Conservation (phyloP, 2,888 invertebrate genomes). For the Uloborus plumipes region DNA sequence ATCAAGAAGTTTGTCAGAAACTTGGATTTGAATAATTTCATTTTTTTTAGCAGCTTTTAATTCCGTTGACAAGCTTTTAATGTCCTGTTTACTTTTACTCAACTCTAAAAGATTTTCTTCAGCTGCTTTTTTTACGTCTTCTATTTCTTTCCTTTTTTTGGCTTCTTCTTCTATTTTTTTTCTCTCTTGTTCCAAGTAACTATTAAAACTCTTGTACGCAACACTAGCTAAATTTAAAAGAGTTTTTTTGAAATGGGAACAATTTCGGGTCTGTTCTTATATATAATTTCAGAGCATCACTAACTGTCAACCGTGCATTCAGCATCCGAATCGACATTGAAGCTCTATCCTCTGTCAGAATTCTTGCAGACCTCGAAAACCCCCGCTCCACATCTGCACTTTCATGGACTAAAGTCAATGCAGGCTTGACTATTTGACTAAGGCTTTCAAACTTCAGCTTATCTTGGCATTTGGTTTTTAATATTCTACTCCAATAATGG, state of each 20-base stretch:
- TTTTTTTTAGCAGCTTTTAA: conserved; percentile 4
- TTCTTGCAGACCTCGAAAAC: conserved; percentile 7
- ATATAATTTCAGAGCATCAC: not conserved
- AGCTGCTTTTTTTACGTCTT: not conserved
- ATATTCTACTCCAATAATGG: no score
- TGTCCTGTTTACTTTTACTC: not conserved
- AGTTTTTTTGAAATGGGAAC: conserved; percentile 15
- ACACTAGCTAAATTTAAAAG: not conserved
- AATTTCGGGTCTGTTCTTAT: conserved; percentile 7
- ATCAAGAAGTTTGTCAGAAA: conserved; percentile 5
- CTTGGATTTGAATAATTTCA: conserved; percentile 1
- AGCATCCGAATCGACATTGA: conserved; percentile 19
- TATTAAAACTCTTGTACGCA: conserved; percentile 13
- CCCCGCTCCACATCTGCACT: conserved; percentile 29
- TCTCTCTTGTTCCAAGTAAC: conserved; percentile 2
- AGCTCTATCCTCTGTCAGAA: conserved; percentile 1
- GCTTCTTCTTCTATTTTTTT: not conserved
- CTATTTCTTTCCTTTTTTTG: not conserved
- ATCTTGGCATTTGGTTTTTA: no score
- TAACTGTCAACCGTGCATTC: conserved; percentile 1
- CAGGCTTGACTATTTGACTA: not conserved
- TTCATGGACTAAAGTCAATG: not conserved
- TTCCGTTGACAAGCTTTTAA: not conserved
- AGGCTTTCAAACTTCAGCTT: no score
- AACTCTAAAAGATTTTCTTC: no score